Base-by-base conservation (phyloP, 2,888 invertebrate genomes). In the Drosophila leonis region DNA sequence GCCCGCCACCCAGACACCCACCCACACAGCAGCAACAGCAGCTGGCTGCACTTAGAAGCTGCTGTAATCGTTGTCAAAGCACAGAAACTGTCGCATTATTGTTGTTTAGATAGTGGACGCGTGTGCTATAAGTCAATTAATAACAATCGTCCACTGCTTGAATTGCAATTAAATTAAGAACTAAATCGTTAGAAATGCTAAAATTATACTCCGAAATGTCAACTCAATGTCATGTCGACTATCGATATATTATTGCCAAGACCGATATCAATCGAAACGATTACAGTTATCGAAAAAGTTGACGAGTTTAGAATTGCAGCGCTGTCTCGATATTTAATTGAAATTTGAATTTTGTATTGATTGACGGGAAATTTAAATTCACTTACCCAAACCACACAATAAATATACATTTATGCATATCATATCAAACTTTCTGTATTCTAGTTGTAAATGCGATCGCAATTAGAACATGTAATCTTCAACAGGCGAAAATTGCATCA, bases 211-310 rank as follows among this genome's bases (percentile, higher is more conserved):
- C 74, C 42, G 78, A 83, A 91, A 92, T 90, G 92, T 92, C 92
- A 92, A 87, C 79, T 90, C 92, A 92, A 92, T 91, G 92, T 92
- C 92, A 92, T 71, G 75, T 64, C 64, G 65, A n/a, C 27, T 62
- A 65, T 71, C 80, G 80, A 75, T 80, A 27, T 60, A 62, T 18
- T 18, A 33, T 75, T 71, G 59, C 5, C 44, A 6, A 65, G 18
- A 66, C 64, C 80, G 31, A 75, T 66, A 57, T 18, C 27, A 18
- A 4, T 31, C 6, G 4, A 27, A 69, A 12, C 75, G 70, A 78
- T 57, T 15, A 33, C 13, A 24, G 33, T 15, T 27, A 72, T 72
- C 46, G 66, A 12, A 29, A 31, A 18, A 29, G 6, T 0, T 3
- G 20, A 9, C 18, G 33, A 29, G 27, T 20, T 2, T 7, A 29